Base-by-base conservation (phyloP, 2,113 vertebrate species). In the Lethenteron reissneri region DNA sequence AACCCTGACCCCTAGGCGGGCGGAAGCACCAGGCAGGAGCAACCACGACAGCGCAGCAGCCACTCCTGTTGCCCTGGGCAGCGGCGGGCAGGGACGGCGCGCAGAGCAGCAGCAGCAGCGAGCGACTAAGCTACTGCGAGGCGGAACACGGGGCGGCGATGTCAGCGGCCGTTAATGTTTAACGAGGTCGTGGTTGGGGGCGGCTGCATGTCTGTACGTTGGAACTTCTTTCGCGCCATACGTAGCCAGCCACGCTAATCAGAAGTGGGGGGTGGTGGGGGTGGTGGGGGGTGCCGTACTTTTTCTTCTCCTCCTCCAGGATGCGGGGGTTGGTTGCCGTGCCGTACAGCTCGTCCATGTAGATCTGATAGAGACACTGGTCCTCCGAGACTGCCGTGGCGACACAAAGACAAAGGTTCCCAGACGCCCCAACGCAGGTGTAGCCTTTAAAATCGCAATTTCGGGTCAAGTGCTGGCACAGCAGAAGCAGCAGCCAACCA, bases 341-440 rank as follows among this genome's bases (percentile, higher is more conserved):
- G 56, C 91, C 91, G 0, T 96, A 96, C 21, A 96, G 80, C 76
- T 96, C 91, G 0, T 96, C 91, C 1, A 96, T 84, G 73, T 95
- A 92, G 75, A 96, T 96, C 80, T 96, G 91, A 79, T 96, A 94
- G 71, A 96, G 82, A 74, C 91, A 96, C 80, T 96, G 91, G 75
- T 96, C 91, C 81, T 96, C 91, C 0, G 91, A 90, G 82, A 96
- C 91, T 96, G 79, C 70, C 9, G n/a, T 2, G 70, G 21, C 58
- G 56, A 14, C 58, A 71, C 71, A 25, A 71, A 41, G 13, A 68
- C n/a, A 8, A 60, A 15, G n/a, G 58, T 6, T 21, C 56, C 11
- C 56, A 62, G 15, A 13, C 71, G 12, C 4, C 9, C 5, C 41
- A 41, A 41, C 41, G 41, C 41, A 5, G 41, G 41, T 41, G 41